A percentile compares a stretch with the other conserved stretches of the same genome.
phyloP scores from a whole-genome alignment of 2,888 invertebrate genomes.

The Ceramica pisi region DNA sequence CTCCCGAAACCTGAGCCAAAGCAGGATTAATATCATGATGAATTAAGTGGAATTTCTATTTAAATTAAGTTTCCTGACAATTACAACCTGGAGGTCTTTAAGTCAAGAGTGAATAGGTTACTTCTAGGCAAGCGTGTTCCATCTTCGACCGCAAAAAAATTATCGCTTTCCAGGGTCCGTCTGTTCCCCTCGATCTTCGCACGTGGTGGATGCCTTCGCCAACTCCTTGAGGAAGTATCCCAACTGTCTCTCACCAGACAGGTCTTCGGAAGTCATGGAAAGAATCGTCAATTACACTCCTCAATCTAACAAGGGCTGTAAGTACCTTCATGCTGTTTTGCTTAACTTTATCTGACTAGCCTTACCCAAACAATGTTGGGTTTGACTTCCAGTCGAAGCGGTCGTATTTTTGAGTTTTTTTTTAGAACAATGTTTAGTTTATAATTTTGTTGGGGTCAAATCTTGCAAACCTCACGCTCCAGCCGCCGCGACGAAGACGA shows the following conservation, averaged over 20 bases:
- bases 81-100: too few relatives aligned
- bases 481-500: too few relatives aligned
- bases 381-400: neutral
- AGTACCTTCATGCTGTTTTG: constrained; percentile 40
- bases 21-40: too few relatives aligned
- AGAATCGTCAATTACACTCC: constrained; percentile 78
- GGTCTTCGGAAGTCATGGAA: constrained; percentile 80
- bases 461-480: too few relatives aligned
- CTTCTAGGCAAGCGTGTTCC: too few relatives aligned
- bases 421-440: too few relatives aligned
- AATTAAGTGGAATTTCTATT: too few relatives aligned
- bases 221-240: constrained; percentile 83
- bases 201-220: constrained; percentile 76
- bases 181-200: constrained; percentile 69
- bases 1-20: too few relatives aligned
- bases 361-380: neutral
- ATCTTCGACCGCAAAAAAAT: neutral
- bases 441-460: too few relatives aligned
- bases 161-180: constrained; percentile 71
- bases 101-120: too few relatives aligned
- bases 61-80: too few relatives aligned
- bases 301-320: constrained; percentile 76
- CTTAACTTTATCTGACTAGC: neutral
- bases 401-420: too few relatives aligned
- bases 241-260: constrained; percentile 71